Base-by-base conservation (phyloP, 2,797 vertebrate species). In the Anabacerthia variegaticeps region DNA sequence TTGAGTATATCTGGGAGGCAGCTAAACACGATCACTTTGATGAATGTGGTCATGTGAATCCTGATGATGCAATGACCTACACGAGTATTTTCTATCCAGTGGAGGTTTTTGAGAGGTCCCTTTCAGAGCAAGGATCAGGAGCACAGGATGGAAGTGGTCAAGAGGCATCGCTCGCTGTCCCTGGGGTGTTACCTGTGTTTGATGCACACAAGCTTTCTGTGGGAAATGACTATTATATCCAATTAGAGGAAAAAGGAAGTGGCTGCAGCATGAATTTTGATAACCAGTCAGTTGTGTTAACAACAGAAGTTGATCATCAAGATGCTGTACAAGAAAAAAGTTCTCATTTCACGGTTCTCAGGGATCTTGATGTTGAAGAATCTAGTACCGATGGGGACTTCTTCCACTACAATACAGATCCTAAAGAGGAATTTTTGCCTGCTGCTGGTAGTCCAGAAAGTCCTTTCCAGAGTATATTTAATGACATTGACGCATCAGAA, bases 1-100 rank as follows among this genome's bases (percentile, higher is more conserved):
- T 99, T 43, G 99, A 99, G 89, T 99, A 99, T 6, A 98, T 99
- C 52, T 99, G 99, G 99, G 99, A 99, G 96, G 99, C 99, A 2
- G 99, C 99, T 80, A 99, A 99, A 94, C 99, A 99, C 0, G 99
- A 99, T 96, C 99, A 99, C 96, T 99, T 99, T 23, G 98, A 98
- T 28, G 98, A 97, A 86, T 98, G 97, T 24, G 89, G 96, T 34
- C 98, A 92, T 13, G 96, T 98, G 26, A 96, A 98, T 96, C 96
- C 98, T 36, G 99, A 99, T 21, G 98, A 99, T 17, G 98, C 98
- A 14, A 93, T 99, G 93, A 98, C 99, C 83, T 99, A 99, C 94
- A 99, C 99, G 55, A 99, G 98, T 97, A 98, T 99, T 97, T 99
- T 99, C 97, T 99, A 99, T 69, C 99, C 99, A 0, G 98, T 98